Evolutionary conservation across 1,140 invertebrate species (phyloP).

Genomic region (Macrocentrus cingulum): DNA sequence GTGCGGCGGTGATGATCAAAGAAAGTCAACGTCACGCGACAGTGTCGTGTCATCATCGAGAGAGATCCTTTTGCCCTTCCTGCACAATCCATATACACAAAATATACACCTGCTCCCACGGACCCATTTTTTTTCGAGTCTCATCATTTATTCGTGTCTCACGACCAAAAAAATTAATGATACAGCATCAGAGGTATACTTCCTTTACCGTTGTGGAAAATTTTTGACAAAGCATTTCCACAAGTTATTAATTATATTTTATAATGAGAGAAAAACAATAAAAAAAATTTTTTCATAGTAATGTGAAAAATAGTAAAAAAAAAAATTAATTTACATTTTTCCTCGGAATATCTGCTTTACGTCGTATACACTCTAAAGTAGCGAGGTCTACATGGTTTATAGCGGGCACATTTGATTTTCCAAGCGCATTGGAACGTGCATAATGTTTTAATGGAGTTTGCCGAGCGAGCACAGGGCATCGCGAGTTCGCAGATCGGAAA

Average conservation of each 20-base stretch:
- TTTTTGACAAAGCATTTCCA: too few species aligned
- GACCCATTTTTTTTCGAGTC: not conserved
- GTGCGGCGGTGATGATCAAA: not conserved
- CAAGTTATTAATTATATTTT: too few species aligned
- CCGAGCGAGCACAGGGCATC: constrained; percentile 40
- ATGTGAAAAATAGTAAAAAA: too few species aligned
- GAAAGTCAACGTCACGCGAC: constrained; percentile 8
- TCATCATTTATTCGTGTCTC: too few species aligned
- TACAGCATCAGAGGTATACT: too few species aligned
- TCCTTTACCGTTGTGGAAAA: too few species aligned
- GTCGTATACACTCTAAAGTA: too few species aligned
- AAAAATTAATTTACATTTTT: too few species aligned
- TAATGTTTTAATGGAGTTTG: constrained; percentile 63
- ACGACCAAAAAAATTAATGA: too few species aligned
- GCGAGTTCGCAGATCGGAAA: constrained; percentile 35
- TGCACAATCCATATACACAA: not conserved
- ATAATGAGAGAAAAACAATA: too few species aligned
- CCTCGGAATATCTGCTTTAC: too few species aligned
- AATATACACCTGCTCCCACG: not conserved
- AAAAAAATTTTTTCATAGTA: too few species aligned
- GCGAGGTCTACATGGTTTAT: constrained; percentile 32
- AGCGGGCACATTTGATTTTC: constrained; percentile 58
- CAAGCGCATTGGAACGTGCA: constrained; percentile 58
- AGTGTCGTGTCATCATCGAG: constrained; percentile 16
- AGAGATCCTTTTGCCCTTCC: not conserved